Conservation (phyloP, 2,888 invertebrate genomes). For the Philhelius pedissequus region DNA sequence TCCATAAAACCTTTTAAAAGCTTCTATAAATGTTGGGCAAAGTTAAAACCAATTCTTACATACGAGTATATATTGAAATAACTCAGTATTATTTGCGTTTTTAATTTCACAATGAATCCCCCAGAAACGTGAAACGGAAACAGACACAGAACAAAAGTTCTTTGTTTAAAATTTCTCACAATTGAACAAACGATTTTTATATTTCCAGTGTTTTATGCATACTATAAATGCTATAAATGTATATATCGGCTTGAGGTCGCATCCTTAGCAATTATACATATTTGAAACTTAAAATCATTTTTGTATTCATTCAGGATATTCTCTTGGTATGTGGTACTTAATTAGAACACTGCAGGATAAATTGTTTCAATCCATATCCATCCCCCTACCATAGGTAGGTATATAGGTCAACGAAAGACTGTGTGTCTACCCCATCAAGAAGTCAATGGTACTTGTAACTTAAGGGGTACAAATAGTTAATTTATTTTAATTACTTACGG, state of each 20-base stretch:
- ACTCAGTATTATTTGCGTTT: too few relatives aligned
- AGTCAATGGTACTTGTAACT: not conserved
- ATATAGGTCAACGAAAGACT: too few relatives aligned
- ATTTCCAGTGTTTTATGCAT: not conserved
- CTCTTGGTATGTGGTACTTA: not conserved
- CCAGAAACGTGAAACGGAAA: not conserved
- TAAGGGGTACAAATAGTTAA: not conserved
- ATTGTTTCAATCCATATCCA: too few relatives aligned
- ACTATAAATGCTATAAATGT: too few relatives aligned
- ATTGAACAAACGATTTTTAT: not conserved
- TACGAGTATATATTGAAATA: too few relatives aligned
- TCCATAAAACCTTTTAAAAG: too few relatives aligned
- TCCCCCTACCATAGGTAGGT: too few relatives aligned
- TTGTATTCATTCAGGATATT: not conserved
- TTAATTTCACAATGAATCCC: too few relatives aligned
- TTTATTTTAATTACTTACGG: slow-evolving; percentile 83
- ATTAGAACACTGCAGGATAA: not conserved
- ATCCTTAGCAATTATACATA: not conserved
- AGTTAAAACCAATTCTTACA: too few relatives aligned
- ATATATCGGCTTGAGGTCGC: not conserved
- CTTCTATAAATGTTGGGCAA: too few relatives aligned
- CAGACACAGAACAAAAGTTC: not conserved
- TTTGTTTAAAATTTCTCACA: not conserved
- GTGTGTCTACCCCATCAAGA: too few relatives aligned
- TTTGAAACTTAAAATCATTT: slow-evolving; percentile 1